A percentile compares a stretch with the other conserved stretches of the same genome.
These are phyloP conservation scores for Pachliopta kotzebuea DNA, from an alignment of 2,888 invertebrate species.

Conservation along the genomic window DNA sequence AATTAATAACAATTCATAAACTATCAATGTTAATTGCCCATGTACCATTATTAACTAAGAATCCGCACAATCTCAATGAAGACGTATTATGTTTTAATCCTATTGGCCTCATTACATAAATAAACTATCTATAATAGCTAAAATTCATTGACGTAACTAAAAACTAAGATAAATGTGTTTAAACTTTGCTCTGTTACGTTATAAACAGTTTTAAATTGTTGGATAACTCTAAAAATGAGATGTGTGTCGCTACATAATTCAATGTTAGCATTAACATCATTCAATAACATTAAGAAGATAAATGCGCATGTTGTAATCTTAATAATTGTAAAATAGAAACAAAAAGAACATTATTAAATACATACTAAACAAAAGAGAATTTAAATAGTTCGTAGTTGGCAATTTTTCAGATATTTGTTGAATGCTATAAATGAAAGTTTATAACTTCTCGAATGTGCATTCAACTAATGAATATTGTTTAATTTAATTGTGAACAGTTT, in stretches of 20 bases:
- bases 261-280: conserved; percentile 27
- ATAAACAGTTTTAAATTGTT: no score
- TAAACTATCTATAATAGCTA: no score
- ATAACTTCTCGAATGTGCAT: not conserved
- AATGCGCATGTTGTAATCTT: not conserved
- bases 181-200: no score
- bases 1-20: no score
- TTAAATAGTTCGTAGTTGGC: not conserved
- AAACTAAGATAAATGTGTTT: no score
- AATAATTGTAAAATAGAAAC: not conserved
- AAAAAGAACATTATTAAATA: not conserved
- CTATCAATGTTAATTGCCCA: no score
- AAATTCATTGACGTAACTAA: no score
- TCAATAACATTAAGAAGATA: not conserved
- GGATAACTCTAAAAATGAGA: not conserved
- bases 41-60: no score
- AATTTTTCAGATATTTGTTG: not conserved
- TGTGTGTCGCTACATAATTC: conserved; percentile 21
- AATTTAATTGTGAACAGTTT: conserved; percentile 15
- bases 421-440: conserved; percentile 8
- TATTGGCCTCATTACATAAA: no score
- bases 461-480: conserved; percentile 29
- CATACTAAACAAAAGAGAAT: not conserved
- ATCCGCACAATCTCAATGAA: no score
- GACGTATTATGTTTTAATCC: no score